Conservation (phyloP, 1,140 invertebrate species). For the Eubasilissa regina region DNA sequence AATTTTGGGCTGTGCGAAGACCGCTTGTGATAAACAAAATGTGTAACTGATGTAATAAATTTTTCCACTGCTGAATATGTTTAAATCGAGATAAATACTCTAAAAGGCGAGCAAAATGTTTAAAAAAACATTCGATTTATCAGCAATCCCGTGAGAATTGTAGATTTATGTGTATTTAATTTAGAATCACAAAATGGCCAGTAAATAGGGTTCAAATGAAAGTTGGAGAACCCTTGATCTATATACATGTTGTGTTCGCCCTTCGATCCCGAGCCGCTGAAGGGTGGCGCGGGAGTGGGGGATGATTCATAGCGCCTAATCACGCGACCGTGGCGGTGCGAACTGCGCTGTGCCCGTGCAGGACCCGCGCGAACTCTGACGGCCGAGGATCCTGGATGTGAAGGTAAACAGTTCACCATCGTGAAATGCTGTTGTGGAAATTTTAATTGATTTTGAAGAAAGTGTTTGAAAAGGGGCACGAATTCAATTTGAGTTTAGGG, state of each 20-base stretch:
- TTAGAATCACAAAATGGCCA: background rate
- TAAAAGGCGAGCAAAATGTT: no score
- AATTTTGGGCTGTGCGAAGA: no score
- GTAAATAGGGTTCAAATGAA: background rate
- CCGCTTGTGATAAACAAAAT: no score
- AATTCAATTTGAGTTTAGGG: no score
- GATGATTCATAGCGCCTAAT: constrained; percentile 25
- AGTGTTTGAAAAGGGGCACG: no score
- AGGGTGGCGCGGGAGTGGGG: background rate
- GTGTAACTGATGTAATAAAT: no score
- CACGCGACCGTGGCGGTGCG: constrained; percentile 31
- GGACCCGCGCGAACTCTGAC: background rate
- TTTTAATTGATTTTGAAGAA: no score
- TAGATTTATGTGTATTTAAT: background rate
- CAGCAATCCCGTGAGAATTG: background rate
- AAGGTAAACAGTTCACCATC: background rate
- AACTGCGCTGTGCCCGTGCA: background rate
- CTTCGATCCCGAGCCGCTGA: background rate
- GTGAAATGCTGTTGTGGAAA: no score
- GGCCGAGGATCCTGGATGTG: background rate
- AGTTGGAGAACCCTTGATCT: constrained; percentile 19
- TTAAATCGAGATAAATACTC: no score
- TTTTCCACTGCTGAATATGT: no score
- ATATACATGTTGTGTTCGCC: constrained; percentile 8
- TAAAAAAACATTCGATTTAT: background rate